Conservation (phyloP, 64 coral and sea anemone genomes). For the Montipora cactus region DNA sequence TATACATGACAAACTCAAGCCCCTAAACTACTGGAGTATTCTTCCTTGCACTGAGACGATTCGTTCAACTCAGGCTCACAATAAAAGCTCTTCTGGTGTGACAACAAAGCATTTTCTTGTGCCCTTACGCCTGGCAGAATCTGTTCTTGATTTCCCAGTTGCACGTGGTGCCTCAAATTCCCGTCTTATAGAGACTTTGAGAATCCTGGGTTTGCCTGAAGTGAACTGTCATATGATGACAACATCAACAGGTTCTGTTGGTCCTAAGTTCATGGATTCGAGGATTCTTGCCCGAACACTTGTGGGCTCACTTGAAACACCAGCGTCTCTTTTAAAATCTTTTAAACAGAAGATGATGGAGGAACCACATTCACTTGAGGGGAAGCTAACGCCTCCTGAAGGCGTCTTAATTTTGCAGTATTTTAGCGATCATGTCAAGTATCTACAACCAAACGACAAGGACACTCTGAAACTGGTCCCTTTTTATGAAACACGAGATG, state of each 20-base stretch:
- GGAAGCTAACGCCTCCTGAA: background rate
- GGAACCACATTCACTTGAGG: background rate
- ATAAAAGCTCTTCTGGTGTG: background rate
- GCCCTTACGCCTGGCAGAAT: constrained; percentile 27
- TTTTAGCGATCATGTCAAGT: constrained; percentile 6
- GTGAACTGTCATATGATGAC: background rate
- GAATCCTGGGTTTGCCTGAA: constrained; percentile 30
- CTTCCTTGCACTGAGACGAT: constrained; percentile 29
- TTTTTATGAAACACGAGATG: constrained; percentile 42
- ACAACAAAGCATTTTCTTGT: constrained; percentile 8
- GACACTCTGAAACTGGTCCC: background rate
- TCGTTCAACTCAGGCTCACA: background rate
- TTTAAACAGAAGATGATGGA: background rate
- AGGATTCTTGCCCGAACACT: background rate
- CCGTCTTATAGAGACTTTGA: constrained; percentile 12
- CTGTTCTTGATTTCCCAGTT: constrained; percentile 26
- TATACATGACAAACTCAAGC: background rate
- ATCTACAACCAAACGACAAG: background rate
- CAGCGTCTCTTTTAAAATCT: background rate
- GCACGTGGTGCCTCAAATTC: background rate
- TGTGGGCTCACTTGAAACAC: constrained; percentile 41
- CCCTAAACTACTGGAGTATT: constrained; percentile 51
- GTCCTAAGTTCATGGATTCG: background rate
- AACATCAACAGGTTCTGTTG: background rate
- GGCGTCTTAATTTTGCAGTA: background rate